A percentile compares a stretch with the other conserved stretches of the same genome.
Conservation (phyloP, 2,113 vertebrate species). For the Chionomys nivalis region DNA sequence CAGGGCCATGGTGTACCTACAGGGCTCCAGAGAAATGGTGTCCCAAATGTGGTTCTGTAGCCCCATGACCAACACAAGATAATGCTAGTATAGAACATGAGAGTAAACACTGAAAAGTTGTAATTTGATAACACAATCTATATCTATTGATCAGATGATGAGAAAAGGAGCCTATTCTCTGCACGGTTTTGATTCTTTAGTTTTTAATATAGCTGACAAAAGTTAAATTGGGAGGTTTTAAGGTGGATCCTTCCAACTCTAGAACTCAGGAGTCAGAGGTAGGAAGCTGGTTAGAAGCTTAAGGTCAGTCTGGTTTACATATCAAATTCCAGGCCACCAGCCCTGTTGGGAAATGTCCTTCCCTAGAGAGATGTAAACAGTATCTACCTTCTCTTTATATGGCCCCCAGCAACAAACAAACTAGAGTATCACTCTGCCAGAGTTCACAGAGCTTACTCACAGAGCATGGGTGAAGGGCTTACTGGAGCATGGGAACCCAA, state of each 20-base stretch:
- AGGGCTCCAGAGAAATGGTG: background rate
- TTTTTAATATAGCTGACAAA: constrained; percentile 14
- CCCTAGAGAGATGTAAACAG: background rate
- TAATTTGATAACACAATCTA: background rate
- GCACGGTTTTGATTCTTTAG: background rate
- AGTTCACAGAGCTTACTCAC: background rate
- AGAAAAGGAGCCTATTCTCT: background rate
- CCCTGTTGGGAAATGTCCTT: background rate
- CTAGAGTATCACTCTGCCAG: background rate
- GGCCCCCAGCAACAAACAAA: background rate
- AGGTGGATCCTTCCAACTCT: background rate
- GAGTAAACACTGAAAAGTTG: background rate
- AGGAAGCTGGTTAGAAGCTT: background rate
- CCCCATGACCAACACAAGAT: background rate
- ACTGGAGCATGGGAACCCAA: background rate
- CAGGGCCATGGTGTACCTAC: background rate
- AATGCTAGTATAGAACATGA: background rate
- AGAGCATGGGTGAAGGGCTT: background rate
- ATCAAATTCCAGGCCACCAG: background rate
- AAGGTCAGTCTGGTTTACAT: background rate
- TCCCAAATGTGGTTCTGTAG: background rate
- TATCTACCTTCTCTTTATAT: background rate
- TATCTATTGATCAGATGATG: background rate
- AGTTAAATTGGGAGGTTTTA: constrained; percentile 33
- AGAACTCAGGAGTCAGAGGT: background rate